phyloP scores from a whole-genome alignment of 2,888 invertebrate species.

The Trissoscelio sp. region DNA sequence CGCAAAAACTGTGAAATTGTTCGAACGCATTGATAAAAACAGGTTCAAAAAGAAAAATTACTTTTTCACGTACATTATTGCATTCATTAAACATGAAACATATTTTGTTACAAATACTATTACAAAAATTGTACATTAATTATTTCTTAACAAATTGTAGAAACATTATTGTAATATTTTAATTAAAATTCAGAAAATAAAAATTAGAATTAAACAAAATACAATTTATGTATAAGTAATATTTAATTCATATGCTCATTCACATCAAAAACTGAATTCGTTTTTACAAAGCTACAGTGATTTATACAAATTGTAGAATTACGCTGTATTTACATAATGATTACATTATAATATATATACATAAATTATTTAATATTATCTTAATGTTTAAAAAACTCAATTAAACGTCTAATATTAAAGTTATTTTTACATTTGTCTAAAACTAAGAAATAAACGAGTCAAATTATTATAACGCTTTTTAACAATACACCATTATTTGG shows the following conservation, averaged over 20 bases:
- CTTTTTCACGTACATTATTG: no score
- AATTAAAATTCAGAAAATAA: no score
- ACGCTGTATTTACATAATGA: slow-evolving; percentile 6
- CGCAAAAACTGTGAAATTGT: slow-evolving; percentile 29
- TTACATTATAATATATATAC: slow-evolving; percentile 4
- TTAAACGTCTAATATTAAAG: neutral
- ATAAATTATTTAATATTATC: neutral
- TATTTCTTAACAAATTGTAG: no score
- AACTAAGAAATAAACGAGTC: neutral
- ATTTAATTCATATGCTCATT: slow-evolving; percentile 9
- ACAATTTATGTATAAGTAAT: slow-evolving; percentile 1
- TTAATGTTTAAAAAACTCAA: no score
- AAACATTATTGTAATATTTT: no score
- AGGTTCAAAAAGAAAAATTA: neutral
- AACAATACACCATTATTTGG: neutral
- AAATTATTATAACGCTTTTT: neutral
- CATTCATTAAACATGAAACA: no score
- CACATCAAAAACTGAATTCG: slow-evolving; percentile 6
- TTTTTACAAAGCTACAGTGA: neutral
- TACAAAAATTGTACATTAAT: no score
- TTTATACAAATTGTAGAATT: slow-evolving; percentile 5
- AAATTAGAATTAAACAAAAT: no score
- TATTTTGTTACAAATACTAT: no score
- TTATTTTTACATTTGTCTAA: neutral
- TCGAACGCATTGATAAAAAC: slow-evolving; percentile 18